Base-by-base conservation (phyloP, 2,797 vertebrate genomes). In the Danio tinwini region DNA sequence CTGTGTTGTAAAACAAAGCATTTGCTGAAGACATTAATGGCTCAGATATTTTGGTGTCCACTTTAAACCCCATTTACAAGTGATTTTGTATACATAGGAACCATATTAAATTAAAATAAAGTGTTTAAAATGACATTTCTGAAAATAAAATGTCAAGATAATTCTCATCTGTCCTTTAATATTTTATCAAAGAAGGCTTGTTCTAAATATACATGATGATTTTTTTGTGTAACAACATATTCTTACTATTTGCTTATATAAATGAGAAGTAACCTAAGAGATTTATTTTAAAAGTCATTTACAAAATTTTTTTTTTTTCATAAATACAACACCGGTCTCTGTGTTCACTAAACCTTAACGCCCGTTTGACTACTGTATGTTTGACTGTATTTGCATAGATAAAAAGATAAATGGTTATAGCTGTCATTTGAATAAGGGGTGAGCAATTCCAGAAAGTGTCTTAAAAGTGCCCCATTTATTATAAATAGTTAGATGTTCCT, bases 361-460 rank as follows among this genome's bases (percentile, higher is more conserved):
- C 9, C 3, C 29, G 29, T n/a, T n/a, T n/a, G n/a, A n/a, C n/a
- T n/a, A n/a, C n/a, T n/a, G n/a, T n/a, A 37, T 49, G 55, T 17
- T 74, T 12, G 44, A n/a, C 42, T 61, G 44, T 16, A 49, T 61
- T 64, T 82, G 42, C 40, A 76, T 77, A 72, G 56, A 76, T 40
- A 62, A 65, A 16, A n/a, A 64, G 19, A 5, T 6, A 10, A 44
- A 8, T 63, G 11, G 13, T 45, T 29, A 59, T 17, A 45, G 5
- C 74, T 59, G 56, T 63, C 53, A 63, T 72, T 72, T 82, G 68
- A 62, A 56, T 59, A 69, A 40, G 2, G 5, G 52, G 4, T 39
- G 55, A 58, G 74, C 64, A n/a, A 73, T 65, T 64, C 16, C 58
- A 45, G 42, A 9, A 21, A 62, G 47, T 29, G 19, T 59, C 21